Evolutionary conservation across 2,797 vertebrate species (phyloP).

Genomic region (Myoxocephalus aenaeus): DNA sequence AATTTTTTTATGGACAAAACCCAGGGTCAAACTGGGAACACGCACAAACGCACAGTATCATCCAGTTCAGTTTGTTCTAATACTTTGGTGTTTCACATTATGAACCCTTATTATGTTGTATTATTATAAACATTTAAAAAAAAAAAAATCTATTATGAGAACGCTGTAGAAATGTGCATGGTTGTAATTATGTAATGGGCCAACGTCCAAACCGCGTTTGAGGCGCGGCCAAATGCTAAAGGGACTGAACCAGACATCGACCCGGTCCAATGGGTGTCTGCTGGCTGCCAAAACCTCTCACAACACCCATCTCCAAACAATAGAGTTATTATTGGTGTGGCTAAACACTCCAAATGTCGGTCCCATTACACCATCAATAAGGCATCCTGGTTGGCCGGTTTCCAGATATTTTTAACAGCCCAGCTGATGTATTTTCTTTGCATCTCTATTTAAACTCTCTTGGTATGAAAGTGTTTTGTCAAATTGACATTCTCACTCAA

Average conservation of each 20-base stretch:
- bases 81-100: not conserved
- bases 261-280: slow-evolving; percentile 21
- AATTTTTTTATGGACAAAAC: not conserved
- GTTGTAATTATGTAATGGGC: slow-evolving; percentile 47
- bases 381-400: slow-evolving; percentile 15
- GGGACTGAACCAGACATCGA: slow-evolving; percentile 55
- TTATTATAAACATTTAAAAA: slow-evolving; percentile 13
- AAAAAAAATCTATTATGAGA: slow-evolving; percentile 6
- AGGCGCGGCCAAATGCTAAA: slow-evolving; percentile 39
- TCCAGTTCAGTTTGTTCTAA: not conserved
- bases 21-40: not conserved
- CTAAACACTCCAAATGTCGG: slow-evolving; percentile 44
- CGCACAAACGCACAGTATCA: not conserved
- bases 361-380: slow-evolving; percentile 40
- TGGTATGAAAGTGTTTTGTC: slow-evolving; percentile 15
- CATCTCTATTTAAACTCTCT: not conserved
- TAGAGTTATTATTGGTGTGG: slow-evolving; percentile 56
- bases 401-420: slow-evolving; percentile 24
- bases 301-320: slow-evolving; percentile 58
- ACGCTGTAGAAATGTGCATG: slow-evolving; percentile 19
- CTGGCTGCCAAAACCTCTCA: slow-evolving; percentile 47
- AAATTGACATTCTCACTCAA: slow-evolving; percentile 10
- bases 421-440: not conserved
- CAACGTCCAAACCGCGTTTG: slow-evolving; percentile 33
- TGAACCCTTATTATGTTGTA: not conserved